Percentiles rank a stretch among this genome's conserved stretches.
phyloP scores from a whole-genome alignment of 2,888 invertebrate genomes.

The Hesperia comma region DNA sequence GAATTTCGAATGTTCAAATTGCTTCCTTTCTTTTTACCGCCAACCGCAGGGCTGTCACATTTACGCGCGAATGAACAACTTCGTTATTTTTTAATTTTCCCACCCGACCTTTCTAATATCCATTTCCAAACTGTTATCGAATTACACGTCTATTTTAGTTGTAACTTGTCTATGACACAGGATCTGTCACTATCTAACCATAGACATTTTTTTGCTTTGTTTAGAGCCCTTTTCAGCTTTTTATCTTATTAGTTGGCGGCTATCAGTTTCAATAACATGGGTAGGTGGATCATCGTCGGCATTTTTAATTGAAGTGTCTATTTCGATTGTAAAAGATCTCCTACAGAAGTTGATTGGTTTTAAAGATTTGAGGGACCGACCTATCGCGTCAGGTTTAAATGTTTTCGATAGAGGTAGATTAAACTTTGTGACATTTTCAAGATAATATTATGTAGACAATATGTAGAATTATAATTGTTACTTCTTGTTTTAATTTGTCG shows the following conservation, averaged over 20 bases:
- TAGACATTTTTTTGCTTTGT: constrained; percentile 40
- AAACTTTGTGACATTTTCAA: not conserved
- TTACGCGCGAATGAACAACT: constrained; percentile 69
- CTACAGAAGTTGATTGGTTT: constrained; percentile 37
- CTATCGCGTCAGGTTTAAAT: constrained; percentile 8
- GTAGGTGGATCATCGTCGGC: constrained; percentile 41
- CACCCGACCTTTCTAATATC: constrained; percentile 45
- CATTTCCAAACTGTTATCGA: constrained; percentile 61
- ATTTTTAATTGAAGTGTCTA: constrained; percentile 37
- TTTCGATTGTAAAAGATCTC: constrained; percentile 36
- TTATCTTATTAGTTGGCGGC: constrained; percentile 39
- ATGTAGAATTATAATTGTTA: not conserved
- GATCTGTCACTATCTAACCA: constrained; percentile 42
- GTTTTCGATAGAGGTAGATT: not conserved
- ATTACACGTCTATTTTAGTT: constrained; percentile 55
- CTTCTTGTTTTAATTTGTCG: not conserved
- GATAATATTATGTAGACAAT: no score
- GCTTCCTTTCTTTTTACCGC: constrained; percentile 60
- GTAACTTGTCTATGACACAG: constrained; percentile 49
- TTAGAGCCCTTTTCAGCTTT: constrained; percentile 37
- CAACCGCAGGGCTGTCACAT: constrained; percentile 59
- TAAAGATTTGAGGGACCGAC: constrained; percentile 25
- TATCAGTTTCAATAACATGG: constrained; percentile 44
- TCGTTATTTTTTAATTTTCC: constrained; percentile 52
- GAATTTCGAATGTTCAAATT: constrained; percentile 43